These are phyloP conservation scores for Aspidiotus destructor DNA, from an alignment of 2,888 invertebrate species.

Conservation along the genomic window DNA sequence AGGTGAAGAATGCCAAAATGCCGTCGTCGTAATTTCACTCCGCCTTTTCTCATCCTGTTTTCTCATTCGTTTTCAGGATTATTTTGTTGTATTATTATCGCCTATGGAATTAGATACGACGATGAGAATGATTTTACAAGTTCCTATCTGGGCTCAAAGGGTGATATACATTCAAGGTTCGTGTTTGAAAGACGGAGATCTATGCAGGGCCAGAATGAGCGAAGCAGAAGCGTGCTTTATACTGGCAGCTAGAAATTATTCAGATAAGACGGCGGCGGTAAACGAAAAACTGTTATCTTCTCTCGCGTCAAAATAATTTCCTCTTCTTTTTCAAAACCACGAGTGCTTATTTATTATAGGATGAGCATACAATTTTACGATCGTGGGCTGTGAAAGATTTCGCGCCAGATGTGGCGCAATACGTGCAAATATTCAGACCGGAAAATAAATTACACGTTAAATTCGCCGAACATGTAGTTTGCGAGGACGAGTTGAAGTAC, in stretches of 20 bases:
- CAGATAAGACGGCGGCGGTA: constrained; percentile 90
- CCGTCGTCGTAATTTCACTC: neutral
- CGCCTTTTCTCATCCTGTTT: neutral
- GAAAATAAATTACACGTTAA: constrained; percentile 98
- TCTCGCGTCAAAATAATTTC: neutral
- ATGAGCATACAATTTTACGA: constrained; percentile 65
- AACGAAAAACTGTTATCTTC: constrained; percentile 39
- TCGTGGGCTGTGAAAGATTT: constrained; percentile 99
- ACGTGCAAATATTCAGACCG: constrained; percentile 95
- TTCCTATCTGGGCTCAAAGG: constrained; percentile 91
- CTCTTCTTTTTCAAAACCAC: neutral
- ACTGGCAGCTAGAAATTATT: constrained; percentile 88
- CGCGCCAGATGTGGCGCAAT: constrained; percentile 91
- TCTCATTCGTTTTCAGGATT: constrained; percentile 54
- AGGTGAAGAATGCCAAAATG: constrained; percentile 43
- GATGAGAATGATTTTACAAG: constrained; percentile 85
- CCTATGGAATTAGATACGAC: constrained; percentile 97
- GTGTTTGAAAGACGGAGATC: constrained; percentile 89
- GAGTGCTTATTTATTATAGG: constrained; percentile 44
- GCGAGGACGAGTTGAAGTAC: constrained; percentile 98
- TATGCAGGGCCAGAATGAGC: constrained; percentile 90
- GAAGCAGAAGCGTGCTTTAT: constrained; percentile 97
- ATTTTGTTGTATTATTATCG: constrained; percentile 87
- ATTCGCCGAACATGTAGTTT: constrained; percentile 96
- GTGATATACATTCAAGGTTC: constrained; percentile 97